phyloP scores from a whole-genome alignment of 2,113 vertebrate genomes.

The Pseudopipra pipra region DNA sequence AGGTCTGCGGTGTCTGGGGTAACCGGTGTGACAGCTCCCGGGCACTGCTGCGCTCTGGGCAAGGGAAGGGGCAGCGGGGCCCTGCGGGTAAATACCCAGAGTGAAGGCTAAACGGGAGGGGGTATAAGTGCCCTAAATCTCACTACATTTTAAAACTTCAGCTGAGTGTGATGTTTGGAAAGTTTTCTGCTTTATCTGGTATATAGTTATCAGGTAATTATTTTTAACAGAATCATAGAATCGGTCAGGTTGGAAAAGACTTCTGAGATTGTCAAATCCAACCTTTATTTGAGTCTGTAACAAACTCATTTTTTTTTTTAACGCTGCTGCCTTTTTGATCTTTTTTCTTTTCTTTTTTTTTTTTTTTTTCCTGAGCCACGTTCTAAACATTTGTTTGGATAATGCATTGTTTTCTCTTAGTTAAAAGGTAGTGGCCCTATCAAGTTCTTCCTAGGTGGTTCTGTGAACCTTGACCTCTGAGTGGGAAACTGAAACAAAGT shows the following conservation, averaged over 20 bases:
- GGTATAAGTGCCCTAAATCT: background rate
- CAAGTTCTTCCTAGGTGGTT: background rate
- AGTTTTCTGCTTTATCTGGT: background rate
- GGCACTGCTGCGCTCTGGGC: background rate
- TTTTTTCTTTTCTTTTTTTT: background rate
- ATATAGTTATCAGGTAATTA: background rate
- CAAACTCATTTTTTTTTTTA: background rate
- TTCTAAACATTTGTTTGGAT: conserved; percentile 28
- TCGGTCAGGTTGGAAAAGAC: too few relatives aligned
- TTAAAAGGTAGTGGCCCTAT: background rate
- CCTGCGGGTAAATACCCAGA: background rate
- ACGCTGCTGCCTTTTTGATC: background rate
- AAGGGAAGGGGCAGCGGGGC: background rate
- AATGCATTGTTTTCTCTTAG: conserved; percentile 32
- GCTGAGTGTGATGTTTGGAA: background rate
- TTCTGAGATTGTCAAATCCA: too few relatives aligned
- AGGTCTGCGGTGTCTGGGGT: accelerated
- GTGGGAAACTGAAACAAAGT: background rate
- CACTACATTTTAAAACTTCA: background rate
- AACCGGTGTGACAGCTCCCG: background rate
- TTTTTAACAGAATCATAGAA: background rate
- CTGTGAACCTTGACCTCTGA: background rate
- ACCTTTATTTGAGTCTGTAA: background rate
- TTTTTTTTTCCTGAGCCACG: background rate
- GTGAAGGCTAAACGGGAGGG: background rate